Evolutionary conservation across 2,888 invertebrate species (phyloP), one percentile per base, ranked within the genome.

Genomic region (Monoplex corrugatus): DNA sequence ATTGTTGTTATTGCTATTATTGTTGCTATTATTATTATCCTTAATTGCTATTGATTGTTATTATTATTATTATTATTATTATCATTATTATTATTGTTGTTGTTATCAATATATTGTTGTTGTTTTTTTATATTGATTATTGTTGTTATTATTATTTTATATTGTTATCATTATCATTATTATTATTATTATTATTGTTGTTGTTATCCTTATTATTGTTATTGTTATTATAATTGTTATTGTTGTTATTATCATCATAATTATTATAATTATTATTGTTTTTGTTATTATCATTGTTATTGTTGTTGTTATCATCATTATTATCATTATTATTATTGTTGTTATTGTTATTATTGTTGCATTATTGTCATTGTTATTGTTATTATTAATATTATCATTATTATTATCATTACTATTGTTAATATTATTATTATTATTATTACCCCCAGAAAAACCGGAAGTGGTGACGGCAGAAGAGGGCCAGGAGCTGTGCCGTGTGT

Each of bases 401-500:
- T 57, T 2, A 57, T 5, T 57, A 2, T 2, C 2, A 57, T 57
- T 28, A 2, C 10, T 57, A 57, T 16, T 10, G 2, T 57, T 57
- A 28, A 16, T 28, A 57, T 57, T 57, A 23, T 57, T 2, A 57
- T 5, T 57, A 2, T 2, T 5, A 57, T 57, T 28, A 2, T 10
- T n/a, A n/a, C n/a, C n/a, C 28, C 0, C 93, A 95, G 95, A 94
- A 87, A 95, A 95, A 89, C 95, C 95, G 28, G 95, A 94, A 90
- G 91, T 92, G 72, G 93, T 95, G 87, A 91, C 93, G 92, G 94
- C 95, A 87, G 93, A 91, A 23, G 94, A 94, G 83, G 95, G 95
- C 10, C 94, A 95, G 91, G 93, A 93, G 40, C 89, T 95, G 89
- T 95, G 95, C 92, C 93, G 93, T 89, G 95, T 95, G n/a, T 95